Base-by-base conservation (phyloP, 2,888 invertebrate genomes). In the Agrotis ipsilon region DNA sequence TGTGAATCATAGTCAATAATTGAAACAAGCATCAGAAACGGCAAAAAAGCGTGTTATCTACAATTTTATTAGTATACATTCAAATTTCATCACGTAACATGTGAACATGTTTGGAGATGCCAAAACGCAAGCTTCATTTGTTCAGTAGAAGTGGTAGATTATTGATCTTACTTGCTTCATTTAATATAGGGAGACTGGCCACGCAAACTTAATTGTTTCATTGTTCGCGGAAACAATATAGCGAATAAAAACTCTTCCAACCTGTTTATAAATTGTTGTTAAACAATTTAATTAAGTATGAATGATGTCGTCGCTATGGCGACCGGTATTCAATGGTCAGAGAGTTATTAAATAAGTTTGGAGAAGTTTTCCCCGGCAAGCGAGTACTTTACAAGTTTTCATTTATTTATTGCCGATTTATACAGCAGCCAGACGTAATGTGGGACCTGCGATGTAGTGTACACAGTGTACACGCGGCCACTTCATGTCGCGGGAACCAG, bases 341-440 rank as follows among this genome's bases (percentile, higher is more conserved):
- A 75, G 82, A 84, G 82, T 89, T 92, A 92, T 92, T 92, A 92
- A 91, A 92, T 91, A 92, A 92, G 88, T 92, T 92, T 67, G 74
- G 77, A 84, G 78, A 85, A 87, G 83, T 82, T 82, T 39, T 68
- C 73, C 80, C 27, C 60, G 60, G 59, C 61, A 54, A 71, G 72
- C 62, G 72, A 75, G 86, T 83, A 86, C 86, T 88, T 88, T 80
- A 81, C 81, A 87, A 88, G 86, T 90, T 91, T 85, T 87, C 87
- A 87, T 87, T 91, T 92, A 92, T 92, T 92, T 92, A 92, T 91
- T 84, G 89, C 85, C 73, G 82, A 89, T 92, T 92, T 92, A 93
- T 93, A 89, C 92, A 88, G 84, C 80, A 84, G 78, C 66, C 79
- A 74, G 80, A 82, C 81, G 81, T 87, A 87, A 88, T 88, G 88